Base-by-base conservation (phyloP, 2,888 invertebrate species). In the Phrixothrix hirtus region DNA sequence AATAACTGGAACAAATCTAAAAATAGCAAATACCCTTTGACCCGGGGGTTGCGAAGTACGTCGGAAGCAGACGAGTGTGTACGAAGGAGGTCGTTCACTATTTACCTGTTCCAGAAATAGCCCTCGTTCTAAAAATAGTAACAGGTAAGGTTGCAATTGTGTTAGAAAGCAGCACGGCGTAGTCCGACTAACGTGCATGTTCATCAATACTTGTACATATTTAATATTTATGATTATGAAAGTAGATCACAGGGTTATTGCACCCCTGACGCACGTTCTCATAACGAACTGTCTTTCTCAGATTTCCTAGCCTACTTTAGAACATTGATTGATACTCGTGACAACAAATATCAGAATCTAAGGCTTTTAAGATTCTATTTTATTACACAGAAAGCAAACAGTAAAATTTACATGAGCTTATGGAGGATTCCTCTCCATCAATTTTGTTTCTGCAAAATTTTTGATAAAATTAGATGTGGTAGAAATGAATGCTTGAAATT, bases 11-110 rank as follows among this genome's bases (percentile, higher is more conserved):
- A 21, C 45, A 42, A 42, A 44, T 52, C 60, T 58, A 60, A 60
- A 60, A 58, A 60, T 58, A 58, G 49, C 49, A 29, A 21, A 16
- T 31, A 30, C 38, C 38, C 54, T 49, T 41, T 51, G 55, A 56
- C 54, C 58, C 46, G 41, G 36, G 35, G 37, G 31, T 49, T 14
- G 37, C 54, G 54, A 51, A 58, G 55, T 51, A 49, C 51, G 49
- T 36, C 60, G 60, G 51, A 55, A 32, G 41, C 42, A 30, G 26
- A 46, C 63, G 62, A 64, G 49, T 36, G 37, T 14, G 21, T 34
- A 39, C 64, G 65, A 63, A 32, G 37, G 59, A 62, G 65, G 65
- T 65, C 62, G 58, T 65, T 65, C 63, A 62, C 63, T 47, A 58
- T 50, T 49, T 48, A 54, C 55, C 59, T 59, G 59, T 51, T 57